These are phyloP conservation scores for Autographa gamma DNA, from an alignment of 2,888 invertebrate species.

Conservation along the genomic window DNA sequence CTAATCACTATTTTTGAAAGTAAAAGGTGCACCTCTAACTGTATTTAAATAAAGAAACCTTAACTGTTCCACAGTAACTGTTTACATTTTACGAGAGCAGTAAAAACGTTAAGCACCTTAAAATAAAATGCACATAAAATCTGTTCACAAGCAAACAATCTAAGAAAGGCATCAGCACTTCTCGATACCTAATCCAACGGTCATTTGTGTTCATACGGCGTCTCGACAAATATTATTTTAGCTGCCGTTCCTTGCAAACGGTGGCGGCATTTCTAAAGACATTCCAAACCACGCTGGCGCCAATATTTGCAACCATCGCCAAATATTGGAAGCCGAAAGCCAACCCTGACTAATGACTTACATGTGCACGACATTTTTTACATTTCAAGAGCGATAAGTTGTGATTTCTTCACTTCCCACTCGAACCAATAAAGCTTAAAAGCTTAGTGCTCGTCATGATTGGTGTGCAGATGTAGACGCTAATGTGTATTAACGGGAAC, in stretches of 20 bases:
- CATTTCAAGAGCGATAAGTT: slow-evolving; percentile 63
- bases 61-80: slow-evolving; percentile 7
- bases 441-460: slow-evolving; percentile 55
- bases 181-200: slow-evolving; percentile 81
- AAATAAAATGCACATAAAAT: slow-evolving; percentile 20
- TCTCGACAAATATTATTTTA: slow-evolving; percentile 84
- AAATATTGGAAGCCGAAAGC: slow-evolving; percentile 82
- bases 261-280: slow-evolving; percentile 70
- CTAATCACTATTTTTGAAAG: neutral
- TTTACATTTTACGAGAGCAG: slow-evolving; percentile 17
- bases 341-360: slow-evolving; percentile 84
- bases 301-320: slow-evolving; percentile 82
- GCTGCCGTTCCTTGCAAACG: slow-evolving; percentile 75
- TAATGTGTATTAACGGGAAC: slow-evolving; percentile 42
- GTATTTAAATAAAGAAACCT: neutral
- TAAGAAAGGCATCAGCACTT: slow-evolving; percentile 43
- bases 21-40: neutral
- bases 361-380: slow-evolving; percentile 79
- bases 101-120: slow-evolving; percentile 20
- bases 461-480: slow-evolving; percentile 48
- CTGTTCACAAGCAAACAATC: slow-evolving; percentile 38
- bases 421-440: slow-evolving; percentile 58
- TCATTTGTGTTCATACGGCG: slow-evolving; percentile 86
- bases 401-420: slow-evolving; percentile 59
- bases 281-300: slow-evolving; percentile 76